Evolutionary conservation across 2,797 vertebrate genomes (phyloP), one percentile per base, ranked within the genome.

Genomic region (Xenopus petersii): DNA sequence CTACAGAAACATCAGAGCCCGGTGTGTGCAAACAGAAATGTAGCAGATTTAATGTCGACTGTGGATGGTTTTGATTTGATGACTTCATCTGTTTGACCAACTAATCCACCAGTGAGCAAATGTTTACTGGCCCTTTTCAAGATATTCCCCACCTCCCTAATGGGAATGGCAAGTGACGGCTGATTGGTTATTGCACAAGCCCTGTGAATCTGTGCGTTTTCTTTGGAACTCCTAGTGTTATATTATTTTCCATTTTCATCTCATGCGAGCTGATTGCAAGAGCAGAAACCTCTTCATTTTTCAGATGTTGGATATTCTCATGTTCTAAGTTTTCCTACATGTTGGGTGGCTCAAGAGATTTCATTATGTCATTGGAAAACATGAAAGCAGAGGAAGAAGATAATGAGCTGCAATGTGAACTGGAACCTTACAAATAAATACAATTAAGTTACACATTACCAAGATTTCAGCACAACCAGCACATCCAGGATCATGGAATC

Each of bases 81-180:
- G 74, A 71, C 62, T 66, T 77, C 75, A 77, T 77, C 33, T 77
- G 64, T 77, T 77, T 77, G 64, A 77, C 33, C 48, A 77, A 30
- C 69, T 77, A 77, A 77, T 77, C 75, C 75, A n/a, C 64, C 36
- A 71, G 56, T 67, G 56, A 77, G 56, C 64, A 72, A 77, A 77
- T 77, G 69, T 77, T 71, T 77, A 67, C 75, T n/a, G 62, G 33
- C 47, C 74, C 63, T 5, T 61, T n/a, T 62, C 56, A 67, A 21
- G 33, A 5, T 10, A 42, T 51, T 4, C 17, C 51, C 62, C 54
- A 13, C 74, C 74, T 65, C 21, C 36, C 54, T 42, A 16, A 12
- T 12, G 36, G 70, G 64, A 36, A 55, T 67, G 47, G 15, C 6
- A 55, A 36, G 6, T n/a, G 66, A 71, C 56, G 55, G 8, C 12